phyloP scores from a whole-genome alignment of 1,140 invertebrate species.

The Choristoneura fumiferana region DNA sequence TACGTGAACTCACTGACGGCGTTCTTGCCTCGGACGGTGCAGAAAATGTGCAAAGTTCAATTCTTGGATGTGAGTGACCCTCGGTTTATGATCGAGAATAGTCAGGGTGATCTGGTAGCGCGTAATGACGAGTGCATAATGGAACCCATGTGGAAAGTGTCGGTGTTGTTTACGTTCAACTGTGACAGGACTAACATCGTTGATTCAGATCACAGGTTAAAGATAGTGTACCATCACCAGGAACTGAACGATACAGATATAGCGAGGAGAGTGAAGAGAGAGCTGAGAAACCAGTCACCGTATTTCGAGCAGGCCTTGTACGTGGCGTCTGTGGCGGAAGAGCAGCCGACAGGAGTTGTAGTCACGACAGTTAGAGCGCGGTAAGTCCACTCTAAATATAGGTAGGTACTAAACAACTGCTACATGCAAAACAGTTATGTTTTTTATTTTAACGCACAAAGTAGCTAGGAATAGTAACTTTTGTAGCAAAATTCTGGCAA shows the following conservation, averaged over 20 bases:
- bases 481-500: neutral
- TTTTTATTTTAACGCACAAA: neutral
- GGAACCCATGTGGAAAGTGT: slow-evolving; percentile 90
- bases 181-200: slow-evolving; percentile 83
- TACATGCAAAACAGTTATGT: neutral
- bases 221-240: slow-evolving; percentile 90
- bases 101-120: slow-evolving; percentile 89
- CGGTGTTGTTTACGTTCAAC: slow-evolving; percentile 83
- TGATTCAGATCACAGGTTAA: slow-evolving; percentile 87
- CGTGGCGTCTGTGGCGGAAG: slow-evolving; percentile 92
- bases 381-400: slow-evolving; percentile 37
- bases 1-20: slow-evolving; percentile 87
- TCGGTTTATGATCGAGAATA: slow-evolving; percentile 87
- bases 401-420: neutral
- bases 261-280: slow-evolving; percentile 85
- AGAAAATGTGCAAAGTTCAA: slow-evolving; percentile 85
- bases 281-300: slow-evolving; percentile 88
- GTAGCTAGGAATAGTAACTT: neutral
- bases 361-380: slow-evolving; percentile 91
- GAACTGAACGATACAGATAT: slow-evolving; percentile 89
- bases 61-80: slow-evolving; percentile 89
- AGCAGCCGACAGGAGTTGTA: slow-evolving; percentile 88
- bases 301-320: slow-evolving; percentile 93
- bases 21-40: slow-evolving; percentile 86
- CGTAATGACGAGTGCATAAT: slow-evolving; percentile 87